Evolutionary conservation across 2,888 invertebrate species (phyloP), one percentile per base, ranked within the genome.

Genomic region (Diplolepis rosae): DNA sequence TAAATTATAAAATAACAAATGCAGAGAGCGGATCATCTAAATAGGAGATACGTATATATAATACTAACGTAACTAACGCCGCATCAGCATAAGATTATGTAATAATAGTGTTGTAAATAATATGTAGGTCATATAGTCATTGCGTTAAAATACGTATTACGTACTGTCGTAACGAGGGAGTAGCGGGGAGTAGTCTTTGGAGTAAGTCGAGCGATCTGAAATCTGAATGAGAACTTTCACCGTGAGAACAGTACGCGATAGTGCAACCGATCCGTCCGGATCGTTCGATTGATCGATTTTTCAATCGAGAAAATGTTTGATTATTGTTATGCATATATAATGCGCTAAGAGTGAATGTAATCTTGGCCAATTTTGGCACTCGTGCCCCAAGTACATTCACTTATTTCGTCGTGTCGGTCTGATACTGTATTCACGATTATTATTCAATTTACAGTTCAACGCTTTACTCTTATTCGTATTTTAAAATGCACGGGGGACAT

Each of bases 81-180:
- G 68, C 71, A 71, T 66, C 68, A 73, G 51, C 24, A 77, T 18
- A 32, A 28, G 18, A 30, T 28, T 74, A 75, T 75, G 54, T 72
- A 74, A 71, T 72, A 74, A 71, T 73, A 77, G 70, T 75, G 56
- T 50, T 77, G 77, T 77, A 77, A 75, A 77, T 77, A 77, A 77
- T 75, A 70, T 70, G 68, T 77, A 77, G 75, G 52, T 70, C 27
- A 32, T 70, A 73, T 75, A 75, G 73, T 73, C 73, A 77, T 65
- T 77, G 71, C 70, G 69, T 71, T 75, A 72, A 71, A 67, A 73
- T 70, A 65, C 70, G 68, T 68, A 48, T 68, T 69, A 18, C 32
- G 32, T 30, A 27, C 32, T 18, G 32, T 54, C 13, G 30, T 68
- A 45, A 70, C 22, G 42, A 66, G 61, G 39, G 30, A 72, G 70